Base-by-base conservation (phyloP, 2,888 invertebrate genomes). In the Diadegma fenestrale region DNA sequence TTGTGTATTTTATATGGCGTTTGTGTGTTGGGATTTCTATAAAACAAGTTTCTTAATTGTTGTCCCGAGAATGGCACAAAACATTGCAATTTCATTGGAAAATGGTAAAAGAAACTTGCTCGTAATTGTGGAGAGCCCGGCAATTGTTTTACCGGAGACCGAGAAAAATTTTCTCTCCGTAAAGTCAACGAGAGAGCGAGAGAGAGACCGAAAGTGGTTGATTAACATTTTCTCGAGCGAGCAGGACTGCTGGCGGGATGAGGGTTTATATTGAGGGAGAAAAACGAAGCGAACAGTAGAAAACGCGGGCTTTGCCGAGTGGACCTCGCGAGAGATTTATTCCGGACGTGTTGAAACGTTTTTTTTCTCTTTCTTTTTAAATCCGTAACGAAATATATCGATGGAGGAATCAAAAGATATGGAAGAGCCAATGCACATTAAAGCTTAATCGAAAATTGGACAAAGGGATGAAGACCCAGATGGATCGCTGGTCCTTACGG, bases 281-380 rank as follows among this genome's bases (percentile, higher is more conserved):
- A 48, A 54, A 48, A 51, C 12, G 26, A 61, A 58, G 22, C 22
- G 10, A 33, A 30, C 0, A 45, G 43, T 63, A 68, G 58, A 63
- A 61, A 41, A 66, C 22, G 33, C 10, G 12, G 66, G 17, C 43
- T 26, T 45, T 33, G 45, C 69, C 66, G 78, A 79, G 51, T 71
- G 75, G 54, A 66, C 69, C 54, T 26, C 75, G 78, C 75, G 80
- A 77, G 75, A 88, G 90, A 90, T 90, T 88, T 90, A 90, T 90
- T 90, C 90, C 78, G 30, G 68, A 41, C 87, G 87, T 89, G 90
- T 90, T 85, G 87, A 73, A 85, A 84, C 88, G 86, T 88, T 80
- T 37, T 37, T 77, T 80, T 86, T 87, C 88, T 86, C 88, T 80
- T 77, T 81, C 77, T 81, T 86, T 87, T 86, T 85, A 89, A 87